Evolutionary conservation across 2,113 vertebrate species (phyloP).

Genomic region (Plestiodon gilberti): DNA sequence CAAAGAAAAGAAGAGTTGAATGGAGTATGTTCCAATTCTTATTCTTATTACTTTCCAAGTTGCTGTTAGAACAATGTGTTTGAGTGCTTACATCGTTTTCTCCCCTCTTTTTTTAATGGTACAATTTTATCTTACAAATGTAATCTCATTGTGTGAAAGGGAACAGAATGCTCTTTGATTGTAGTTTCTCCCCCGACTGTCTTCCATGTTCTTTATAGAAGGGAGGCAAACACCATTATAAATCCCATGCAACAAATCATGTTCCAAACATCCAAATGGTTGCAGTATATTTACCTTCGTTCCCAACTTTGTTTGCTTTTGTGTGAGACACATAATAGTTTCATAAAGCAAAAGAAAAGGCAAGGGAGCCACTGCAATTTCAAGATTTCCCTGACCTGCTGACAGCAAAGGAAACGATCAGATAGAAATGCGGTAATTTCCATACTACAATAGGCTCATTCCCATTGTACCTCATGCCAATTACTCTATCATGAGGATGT

Average conservation of each 20-base stretch:
- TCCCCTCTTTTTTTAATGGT: constrained; percentile 12
- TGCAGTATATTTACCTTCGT: constrained; percentile 9
- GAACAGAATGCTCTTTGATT: constrained; percentile 20
- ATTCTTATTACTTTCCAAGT: constrained; percentile 18
- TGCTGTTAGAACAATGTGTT: constrained; percentile 27
- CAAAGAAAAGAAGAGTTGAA: neutral
- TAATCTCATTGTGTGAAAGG: constrained; percentile 7
- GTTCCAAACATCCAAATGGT: constrained; percentile 19
- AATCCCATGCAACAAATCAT: neutral
- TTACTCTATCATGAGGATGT: neutral
- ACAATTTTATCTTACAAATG: constrained; percentile 34
- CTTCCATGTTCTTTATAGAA: constrained; percentile 8
- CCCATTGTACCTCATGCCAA: neutral
- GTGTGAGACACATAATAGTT: neutral
- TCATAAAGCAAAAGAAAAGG: constrained; percentile 19
- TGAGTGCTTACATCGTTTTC: constrained; percentile 37
- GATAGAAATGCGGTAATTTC: neutral
- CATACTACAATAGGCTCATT: neutral
- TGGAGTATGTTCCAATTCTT: neutral
- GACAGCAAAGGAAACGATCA: neutral
- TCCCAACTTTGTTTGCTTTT: constrained; percentile 28
- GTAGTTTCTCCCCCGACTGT: constrained; percentile 8
- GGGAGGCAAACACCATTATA: constrained; percentile 32
- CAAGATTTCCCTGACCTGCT: constrained; percentile 19
- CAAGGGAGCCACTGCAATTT: neutral